Conservation (phyloP, 1,140 invertebrate species). For the Neodiprion fabricii region DNA sequence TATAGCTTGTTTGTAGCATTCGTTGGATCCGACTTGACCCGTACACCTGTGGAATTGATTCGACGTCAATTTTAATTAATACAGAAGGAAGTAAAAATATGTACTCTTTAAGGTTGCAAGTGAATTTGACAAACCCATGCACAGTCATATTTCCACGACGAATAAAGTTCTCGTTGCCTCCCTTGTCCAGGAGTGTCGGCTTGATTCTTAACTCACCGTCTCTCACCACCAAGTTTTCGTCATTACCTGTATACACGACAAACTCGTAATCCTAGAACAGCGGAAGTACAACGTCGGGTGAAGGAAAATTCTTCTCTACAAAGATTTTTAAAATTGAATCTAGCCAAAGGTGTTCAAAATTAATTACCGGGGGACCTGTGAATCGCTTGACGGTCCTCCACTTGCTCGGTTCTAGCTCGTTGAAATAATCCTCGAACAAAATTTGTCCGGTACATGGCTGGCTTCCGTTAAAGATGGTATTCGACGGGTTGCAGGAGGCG, state of each 20-base stretch:
- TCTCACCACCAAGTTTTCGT: conserved; percentile 63
- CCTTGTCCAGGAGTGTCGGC: conserved; percentile 66
- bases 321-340: no score
- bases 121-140: conserved; percentile 51
- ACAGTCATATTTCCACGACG: conserved; percentile 56
- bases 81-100: conserved; percentile 3
- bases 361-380: conserved; percentile 38
- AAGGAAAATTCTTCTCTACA: no score
- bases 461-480: conserved; percentile 29
- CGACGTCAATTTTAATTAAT: conserved; percentile 10
- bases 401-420: conserved; percentile 28
- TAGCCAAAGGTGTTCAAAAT: not conserved
- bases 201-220: conserved; percentile 70
- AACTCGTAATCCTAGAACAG: conserved; percentile 68
- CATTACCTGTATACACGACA: conserved; percentile 69
- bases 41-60: conserved; percentile 64
- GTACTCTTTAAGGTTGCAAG: conserved; percentile 22
- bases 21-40: conserved; percentile 43
- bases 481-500: conserved; percentile 31
- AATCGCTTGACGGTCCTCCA: conserved; percentile 47
- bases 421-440: conserved; percentile 49
- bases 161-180: conserved; percentile 65
- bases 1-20: conserved; percentile 60
- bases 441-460: conserved; percentile 39
- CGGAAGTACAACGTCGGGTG: not conserved